Percentiles rank a stretch among this genome's conserved stretches.
Conservation (phyloP, 1,140 invertebrate species). For the Vanessa tameamea region DNA sequence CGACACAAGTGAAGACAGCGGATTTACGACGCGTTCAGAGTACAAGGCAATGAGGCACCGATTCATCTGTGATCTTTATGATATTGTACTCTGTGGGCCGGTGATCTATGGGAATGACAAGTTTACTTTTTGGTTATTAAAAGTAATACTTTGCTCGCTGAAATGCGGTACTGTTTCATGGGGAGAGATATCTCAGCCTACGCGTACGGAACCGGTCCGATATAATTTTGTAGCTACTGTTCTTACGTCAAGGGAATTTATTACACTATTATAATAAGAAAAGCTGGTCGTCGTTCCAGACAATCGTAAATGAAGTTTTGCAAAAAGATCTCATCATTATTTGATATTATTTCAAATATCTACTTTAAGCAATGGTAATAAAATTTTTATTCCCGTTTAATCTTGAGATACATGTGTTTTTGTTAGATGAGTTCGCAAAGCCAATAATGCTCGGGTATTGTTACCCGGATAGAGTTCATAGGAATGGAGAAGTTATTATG, state of each 20-base stretch:
- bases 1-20: slow-evolving; percentile 21
- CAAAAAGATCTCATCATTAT: not conserved
- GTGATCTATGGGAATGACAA: slow-evolving; percentile 35
- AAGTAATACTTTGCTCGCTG: slow-evolving; percentile 34
- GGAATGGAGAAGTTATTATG: too few relatives aligned
- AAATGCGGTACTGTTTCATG: slow-evolving; percentile 32
- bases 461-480: too few relatives aligned
- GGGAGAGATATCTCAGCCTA: slow-evolving; percentile 24
- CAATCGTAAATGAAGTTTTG: not conserved
- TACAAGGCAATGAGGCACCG: slow-evolving; percentile 40
- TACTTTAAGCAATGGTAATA: not conserved
- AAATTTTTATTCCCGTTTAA: not conserved
- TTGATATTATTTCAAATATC: not conserved
- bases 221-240: slow-evolving; percentile 28
- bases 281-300: not conserved
- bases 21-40: slow-evolving; percentile 45
- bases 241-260: slow-evolving; percentile 9
- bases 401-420: too few relatives aligned
- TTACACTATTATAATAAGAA: slow-evolving; percentile 13
- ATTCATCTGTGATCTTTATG: slow-evolving; percentile 62
- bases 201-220: slow-evolving; percentile 11
- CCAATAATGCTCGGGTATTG: too few relatives aligned
- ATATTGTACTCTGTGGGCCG: slow-evolving; percentile 51
- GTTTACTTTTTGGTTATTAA: slow-evolving; percentile 37
- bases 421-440: too few relatives aligned